Evolutionary conservation across 1,140 invertebrate species (phyloP).

Genomic region (Liolophura sinensis): DNA sequence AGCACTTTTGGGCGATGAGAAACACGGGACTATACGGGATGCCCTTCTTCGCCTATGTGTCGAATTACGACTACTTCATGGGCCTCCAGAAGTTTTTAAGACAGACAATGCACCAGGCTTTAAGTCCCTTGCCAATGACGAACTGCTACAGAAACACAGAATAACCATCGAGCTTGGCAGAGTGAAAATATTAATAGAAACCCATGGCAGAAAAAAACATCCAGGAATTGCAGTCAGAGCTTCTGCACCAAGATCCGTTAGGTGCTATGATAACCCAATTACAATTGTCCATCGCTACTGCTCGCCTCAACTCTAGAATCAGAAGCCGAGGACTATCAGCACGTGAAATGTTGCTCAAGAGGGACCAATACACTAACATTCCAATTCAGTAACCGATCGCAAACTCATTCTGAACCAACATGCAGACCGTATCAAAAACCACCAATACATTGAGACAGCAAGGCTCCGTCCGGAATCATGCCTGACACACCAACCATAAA

Average conservation of each 20-base stretch:
- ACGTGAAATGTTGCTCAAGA: slow-evolving; percentile 17
- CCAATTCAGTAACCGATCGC: slow-evolving; percentile 13
- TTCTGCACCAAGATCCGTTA: slow-evolving; percentile 5
- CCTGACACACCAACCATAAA: no score
- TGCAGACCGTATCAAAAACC: no score
- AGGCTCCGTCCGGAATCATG: no score
- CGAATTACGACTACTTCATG: slow-evolving; percentile 17
- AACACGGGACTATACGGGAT: slow-evolving; percentile 6
- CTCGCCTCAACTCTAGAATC: no score
- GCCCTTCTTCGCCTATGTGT: slow-evolving; percentile 6
- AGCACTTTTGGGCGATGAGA: slow-evolving; percentile 13
- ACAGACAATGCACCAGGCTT: slow-evolving; percentile 28
- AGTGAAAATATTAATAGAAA: slow-evolving; percentile 23
- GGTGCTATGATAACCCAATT: slow-evolving; percentile 6
- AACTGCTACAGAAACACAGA: no score
- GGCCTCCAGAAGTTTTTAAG: slow-evolving; percentile 15
- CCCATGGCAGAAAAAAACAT: slow-evolving; percentile 25
- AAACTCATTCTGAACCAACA: no score
- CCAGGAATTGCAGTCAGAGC: slow-evolving; percentile 14
- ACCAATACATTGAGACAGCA: no score
- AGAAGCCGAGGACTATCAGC: slow-evolving; percentile 11
- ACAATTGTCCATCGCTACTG: slow-evolving; percentile 4
- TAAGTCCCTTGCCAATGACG: slow-evolving; percentile 14
- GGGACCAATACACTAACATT: slow-evolving; percentile 15
- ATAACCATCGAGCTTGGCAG: no score